Evolutionary conservation across 2,888 invertebrate genomes (phyloP), one percentile per base, ranked within the genome.

Genomic region (Pachymerium ferrugineum): DNA sequence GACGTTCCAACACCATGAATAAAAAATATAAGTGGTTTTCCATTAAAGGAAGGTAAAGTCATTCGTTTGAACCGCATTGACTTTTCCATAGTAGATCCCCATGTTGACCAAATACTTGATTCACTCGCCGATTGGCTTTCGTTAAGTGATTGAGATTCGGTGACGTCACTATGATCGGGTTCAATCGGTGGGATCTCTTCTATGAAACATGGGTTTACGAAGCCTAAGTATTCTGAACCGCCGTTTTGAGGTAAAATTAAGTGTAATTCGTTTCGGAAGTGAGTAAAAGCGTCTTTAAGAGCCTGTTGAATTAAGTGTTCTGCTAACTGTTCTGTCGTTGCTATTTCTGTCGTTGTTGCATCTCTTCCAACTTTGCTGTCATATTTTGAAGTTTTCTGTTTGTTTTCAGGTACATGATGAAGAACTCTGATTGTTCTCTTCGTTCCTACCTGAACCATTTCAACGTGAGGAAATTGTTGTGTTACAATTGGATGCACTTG

Each of bases 1-100:
- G 87, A 87, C 4, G 87, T 87, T 3, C 89, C 89, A 76, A 89
- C 88, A 10, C 89, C 89, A 81, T 89, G 89, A 29, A 89, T 83
- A 78, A 89, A 86, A 76, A 89, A 86, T 73, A 89, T 81, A 4
- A 80, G 79, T 22, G 78, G 62, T 33, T 76, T 74, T 4, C 72
- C 67, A 19, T 54, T 10, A 12, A 14, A 25, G n/a, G 29, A 74
- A 22, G n/a, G 5, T 6, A 16, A 19, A 38, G 73, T 22, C 2
- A 67, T 12, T 16, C 73, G 68, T n/a, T 72, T 30, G n/a, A 33
- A 74, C 2, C 73, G 35, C 12, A 74, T 1, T 6, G 74, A 69
- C 14, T 67, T 38, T 31, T 30, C 73, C 25, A 67, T 62, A 25
- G 69, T 74, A 3, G 74, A 74, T 19, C 74, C 73, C 74, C 74